phyloP scores from a whole-genome alignment of 2,113 vertebrate genomes.

The Apodemus sylvaticus region DNA sequence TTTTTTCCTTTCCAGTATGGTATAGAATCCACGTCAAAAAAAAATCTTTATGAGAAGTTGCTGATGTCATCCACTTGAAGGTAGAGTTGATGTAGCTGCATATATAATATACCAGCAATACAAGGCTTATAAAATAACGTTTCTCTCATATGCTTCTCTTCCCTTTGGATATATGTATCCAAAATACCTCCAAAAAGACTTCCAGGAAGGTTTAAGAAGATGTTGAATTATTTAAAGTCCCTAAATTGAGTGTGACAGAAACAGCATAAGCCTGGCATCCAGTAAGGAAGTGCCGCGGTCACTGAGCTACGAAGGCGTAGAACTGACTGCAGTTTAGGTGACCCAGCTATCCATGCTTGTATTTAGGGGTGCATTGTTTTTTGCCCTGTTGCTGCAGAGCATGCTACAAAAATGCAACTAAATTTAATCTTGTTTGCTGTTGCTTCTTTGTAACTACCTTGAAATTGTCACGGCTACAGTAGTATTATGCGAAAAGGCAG shows the following conservation, averaged over 20 bases:
- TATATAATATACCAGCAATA: neutral
- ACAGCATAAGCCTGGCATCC: no score
- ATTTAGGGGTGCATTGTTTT: neutral
- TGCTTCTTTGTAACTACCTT: neutral
- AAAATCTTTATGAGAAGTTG: neutral
- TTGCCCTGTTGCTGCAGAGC: neutral
- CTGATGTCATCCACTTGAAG: neutral
- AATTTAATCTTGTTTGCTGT: conserved; percentile 8
- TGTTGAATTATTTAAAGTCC: neutral
- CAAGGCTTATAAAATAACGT: neutral
- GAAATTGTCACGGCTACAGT: neutral
- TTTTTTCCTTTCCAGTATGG: neutral
- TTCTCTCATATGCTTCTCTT: neutral
- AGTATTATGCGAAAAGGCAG: neutral
- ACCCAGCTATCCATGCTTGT: neutral
- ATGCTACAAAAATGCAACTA: conserved; percentile 19
- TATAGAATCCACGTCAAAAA: neutral
- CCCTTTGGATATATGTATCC: neutral
- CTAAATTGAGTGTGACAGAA: no score
- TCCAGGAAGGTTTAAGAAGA: neutral
- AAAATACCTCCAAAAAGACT: neutral
- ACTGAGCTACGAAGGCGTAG: no score
- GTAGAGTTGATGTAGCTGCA: neutral
- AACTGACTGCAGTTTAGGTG: no score
- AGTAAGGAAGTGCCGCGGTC: no score